Percentiles rank a stretch among this genome's conserved stretches.
Conservation (phyloP, 2,113 vertebrate species). For the Leptocoma aspasia region DNA sequence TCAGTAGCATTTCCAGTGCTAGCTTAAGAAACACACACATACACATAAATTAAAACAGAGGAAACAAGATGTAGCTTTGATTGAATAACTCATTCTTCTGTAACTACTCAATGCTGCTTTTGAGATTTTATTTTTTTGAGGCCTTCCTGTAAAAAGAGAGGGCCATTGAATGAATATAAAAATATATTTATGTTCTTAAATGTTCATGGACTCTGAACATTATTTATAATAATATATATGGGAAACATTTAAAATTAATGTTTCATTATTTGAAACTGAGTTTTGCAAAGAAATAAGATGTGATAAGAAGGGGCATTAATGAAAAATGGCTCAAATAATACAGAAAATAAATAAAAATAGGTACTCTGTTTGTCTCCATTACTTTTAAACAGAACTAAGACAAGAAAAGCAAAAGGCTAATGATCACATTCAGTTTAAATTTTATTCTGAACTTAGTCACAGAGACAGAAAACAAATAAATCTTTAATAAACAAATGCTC, state of each 20-base stretch:
- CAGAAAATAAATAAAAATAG: not conserved
- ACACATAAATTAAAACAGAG: rapidly evolving
- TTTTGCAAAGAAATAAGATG: not conserved
- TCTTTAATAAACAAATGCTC: not conserved
- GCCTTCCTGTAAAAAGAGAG: not conserved
- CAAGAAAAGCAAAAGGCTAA: not conserved
- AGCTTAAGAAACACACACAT: not conserved
- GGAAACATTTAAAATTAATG: not conserved
- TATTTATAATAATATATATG: not conserved
- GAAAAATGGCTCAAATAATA: not conserved
- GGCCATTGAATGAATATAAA: not conserved
- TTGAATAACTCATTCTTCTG: not conserved
- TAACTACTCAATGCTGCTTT: not conserved
- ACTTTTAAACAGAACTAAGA: not conserved
- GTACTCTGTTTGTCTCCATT: not conserved
- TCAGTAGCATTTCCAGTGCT: not conserved
- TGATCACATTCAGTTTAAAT: not conserved
- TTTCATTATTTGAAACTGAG: not conserved
- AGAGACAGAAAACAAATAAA: not conserved
- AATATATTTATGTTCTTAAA: not conserved
- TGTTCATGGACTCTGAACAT: not conserved
- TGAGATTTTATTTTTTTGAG: not conserved
- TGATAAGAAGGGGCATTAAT: not conserved
- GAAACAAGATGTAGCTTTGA: not conserved
- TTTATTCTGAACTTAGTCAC: not conserved